Evolutionary conservation across 2,113 vertebrate species (phyloP).

Genomic region (Capricornis sumatraensis): DNA sequence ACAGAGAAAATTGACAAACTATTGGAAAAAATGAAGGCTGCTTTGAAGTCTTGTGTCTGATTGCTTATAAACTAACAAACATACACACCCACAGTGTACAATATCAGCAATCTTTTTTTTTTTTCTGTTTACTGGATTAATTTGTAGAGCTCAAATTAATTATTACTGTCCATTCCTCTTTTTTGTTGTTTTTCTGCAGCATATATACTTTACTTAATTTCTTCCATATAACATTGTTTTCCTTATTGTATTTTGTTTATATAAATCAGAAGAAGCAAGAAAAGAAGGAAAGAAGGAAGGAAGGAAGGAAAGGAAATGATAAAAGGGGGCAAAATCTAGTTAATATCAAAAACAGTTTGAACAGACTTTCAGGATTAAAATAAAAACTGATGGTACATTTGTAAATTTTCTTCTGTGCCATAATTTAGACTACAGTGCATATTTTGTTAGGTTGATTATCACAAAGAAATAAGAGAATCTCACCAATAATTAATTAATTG

Average conservation of each 20-base stretch:
- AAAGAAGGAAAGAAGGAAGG: background rate
- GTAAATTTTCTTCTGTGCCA: constrained; percentile 28
- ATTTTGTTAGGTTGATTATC: constrained; percentile 45
- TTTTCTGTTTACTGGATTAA: background rate
- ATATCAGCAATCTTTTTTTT: background rate
- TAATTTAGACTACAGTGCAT: background rate
- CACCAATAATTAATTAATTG: constrained; percentile 70
- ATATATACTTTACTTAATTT: background rate
- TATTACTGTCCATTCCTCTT: background rate
- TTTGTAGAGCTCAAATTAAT: background rate
- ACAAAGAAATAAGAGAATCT: constrained; percentile 47
- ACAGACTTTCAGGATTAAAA: constrained; percentile 39
- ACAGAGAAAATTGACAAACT: background rate
- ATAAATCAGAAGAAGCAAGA: background rate
- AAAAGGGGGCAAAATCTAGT: background rate
- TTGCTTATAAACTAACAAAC: background rate
- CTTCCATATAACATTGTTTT: background rate
- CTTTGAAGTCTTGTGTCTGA: background rate
- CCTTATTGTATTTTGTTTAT: background rate
- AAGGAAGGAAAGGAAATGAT: rapidly evolving
- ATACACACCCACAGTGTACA: background rate
- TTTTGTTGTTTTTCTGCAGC: background rate
- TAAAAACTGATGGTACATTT: constrained; percentile 22
- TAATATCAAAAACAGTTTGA: constrained; percentile 24
- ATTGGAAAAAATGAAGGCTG: background rate